Conservation (phyloP, 1,140 invertebrate species). For the Drosophila punjabiensis region DNA sequence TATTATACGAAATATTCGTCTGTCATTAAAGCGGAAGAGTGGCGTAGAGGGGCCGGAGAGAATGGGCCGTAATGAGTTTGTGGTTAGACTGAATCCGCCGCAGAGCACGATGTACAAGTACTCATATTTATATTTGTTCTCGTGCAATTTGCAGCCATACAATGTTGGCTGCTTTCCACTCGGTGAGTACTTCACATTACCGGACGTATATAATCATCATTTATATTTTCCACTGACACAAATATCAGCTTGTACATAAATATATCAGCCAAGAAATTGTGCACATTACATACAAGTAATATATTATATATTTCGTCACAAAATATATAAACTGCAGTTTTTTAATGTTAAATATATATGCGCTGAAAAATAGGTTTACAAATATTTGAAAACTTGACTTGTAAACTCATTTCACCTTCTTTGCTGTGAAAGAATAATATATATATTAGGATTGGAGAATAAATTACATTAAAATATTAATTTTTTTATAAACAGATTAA, state of each 20-base stretch:
- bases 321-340: neutral
- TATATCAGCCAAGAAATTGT: neutral
- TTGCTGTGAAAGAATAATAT: too few relatives aligned
- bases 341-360: neutral
- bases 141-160: conserved; percentile 50
- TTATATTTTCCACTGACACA: conserved; percentile 35
- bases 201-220: conserved; percentile 48
- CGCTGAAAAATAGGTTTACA: neutral
- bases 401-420: neutral
- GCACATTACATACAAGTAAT: neutral
- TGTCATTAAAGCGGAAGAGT: conserved; percentile 38
- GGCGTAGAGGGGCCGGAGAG: conserved; percentile 7
- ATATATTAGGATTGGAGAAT: neutral
- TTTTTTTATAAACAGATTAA: neutral
- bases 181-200: conserved; percentile 32
- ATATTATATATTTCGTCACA: neutral
- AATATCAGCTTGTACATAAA: conserved; percentile 5
- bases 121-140: conserved; percentile 51
- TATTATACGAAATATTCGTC: conserved; percentile 61
- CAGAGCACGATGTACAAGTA: conserved; percentile 45
- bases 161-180: conserved; percentile 47
- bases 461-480: neutral
- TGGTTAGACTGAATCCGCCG: conserved; percentile 49
- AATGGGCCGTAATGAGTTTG: conserved; percentile 56
- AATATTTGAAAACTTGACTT: neutral